These are phyloP conservation scores for Pteronura brasiliensis DNA, from an alignment of 2,113 vertebrate species.

Conservation along the genomic window DNA sequence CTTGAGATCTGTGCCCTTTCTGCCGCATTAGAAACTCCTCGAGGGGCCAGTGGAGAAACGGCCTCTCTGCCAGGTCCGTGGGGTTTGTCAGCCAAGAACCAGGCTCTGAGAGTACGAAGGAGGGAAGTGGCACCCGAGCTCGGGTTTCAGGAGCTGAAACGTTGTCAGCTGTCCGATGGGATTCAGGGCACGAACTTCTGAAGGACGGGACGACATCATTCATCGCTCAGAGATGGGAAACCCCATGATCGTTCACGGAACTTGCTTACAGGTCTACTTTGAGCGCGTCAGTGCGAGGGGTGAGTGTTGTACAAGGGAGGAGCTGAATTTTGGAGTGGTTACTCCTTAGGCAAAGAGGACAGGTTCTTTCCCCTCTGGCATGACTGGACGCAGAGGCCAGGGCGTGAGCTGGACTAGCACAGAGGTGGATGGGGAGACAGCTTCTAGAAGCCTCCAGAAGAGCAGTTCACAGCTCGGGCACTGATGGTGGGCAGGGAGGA, in stretches of 20 bases:
- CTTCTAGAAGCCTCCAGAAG: not conserved
- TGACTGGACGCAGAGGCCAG: not conserved
- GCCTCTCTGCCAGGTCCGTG: not conserved
- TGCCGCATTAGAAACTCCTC: too few species aligned
- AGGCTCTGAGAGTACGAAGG: not conserved
- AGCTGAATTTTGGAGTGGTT: not conserved
- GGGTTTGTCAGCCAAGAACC: not conserved
- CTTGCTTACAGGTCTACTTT: too few species aligned
- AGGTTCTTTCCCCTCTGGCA: not conserved
- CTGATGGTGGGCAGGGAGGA: not conserved
- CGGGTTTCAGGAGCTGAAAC: too few species aligned
- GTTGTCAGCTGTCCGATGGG: too few species aligned
- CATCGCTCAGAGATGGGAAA: not conserved
- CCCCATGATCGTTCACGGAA: accelerated
- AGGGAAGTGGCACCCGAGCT: not conserved
- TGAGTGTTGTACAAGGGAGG: not conserved
- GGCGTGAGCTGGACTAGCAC: too few species aligned
- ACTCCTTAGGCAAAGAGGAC: not conserved
- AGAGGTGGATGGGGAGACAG: not conserved
- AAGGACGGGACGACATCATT: not conserved
- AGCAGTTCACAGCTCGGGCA: not conserved
- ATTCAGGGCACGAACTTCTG: not conserved
- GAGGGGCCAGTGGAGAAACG: not conserved
- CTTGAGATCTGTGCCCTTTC: not conserved
- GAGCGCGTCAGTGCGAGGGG: accelerated